These are phyloP conservation scores for Thamnophis elegans DNA, from an alignment of 2,797 vertebrate species.

Conservation along the genomic window DNA sequence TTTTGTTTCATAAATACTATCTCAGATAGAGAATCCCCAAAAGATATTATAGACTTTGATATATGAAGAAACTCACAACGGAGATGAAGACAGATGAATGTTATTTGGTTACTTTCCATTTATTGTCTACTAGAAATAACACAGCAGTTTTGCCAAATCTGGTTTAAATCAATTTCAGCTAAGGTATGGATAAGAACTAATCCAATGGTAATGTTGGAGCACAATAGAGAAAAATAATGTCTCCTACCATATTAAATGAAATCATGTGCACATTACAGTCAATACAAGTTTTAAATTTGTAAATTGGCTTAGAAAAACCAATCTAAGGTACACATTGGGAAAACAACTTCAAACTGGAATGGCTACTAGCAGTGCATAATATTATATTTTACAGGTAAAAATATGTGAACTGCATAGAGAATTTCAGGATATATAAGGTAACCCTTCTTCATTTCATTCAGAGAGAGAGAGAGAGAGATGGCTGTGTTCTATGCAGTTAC, in stretches of 20 bases:
- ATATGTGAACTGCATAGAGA: neutral
- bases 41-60: neutral
- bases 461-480: neutral
- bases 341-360: neutral
- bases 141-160: neutral
- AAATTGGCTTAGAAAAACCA: neutral
- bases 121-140: neutral
- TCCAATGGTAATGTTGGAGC: neutral
- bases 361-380: neutral
- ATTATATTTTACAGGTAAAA: neutral
- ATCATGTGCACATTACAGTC: neutral
- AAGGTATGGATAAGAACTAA: neutral
- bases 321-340: neutral
- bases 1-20: neutral
- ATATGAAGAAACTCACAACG: neutral
- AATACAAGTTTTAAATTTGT: conserved; percentile 1
- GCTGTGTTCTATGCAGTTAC: conserved; percentile 7
- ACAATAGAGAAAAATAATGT: neutral
- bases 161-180: neutral
- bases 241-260: neutral
- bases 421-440: conserved; percentile 16
- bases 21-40: neutral
- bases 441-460: conserved; percentile 35
- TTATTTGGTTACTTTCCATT: neutral
- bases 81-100: neutral